Percentiles rank a stretch among this genome's conserved stretches.
Conservation (phyloP, 2,888 invertebrate genomes). For the Amaurobius ferox region DNA sequence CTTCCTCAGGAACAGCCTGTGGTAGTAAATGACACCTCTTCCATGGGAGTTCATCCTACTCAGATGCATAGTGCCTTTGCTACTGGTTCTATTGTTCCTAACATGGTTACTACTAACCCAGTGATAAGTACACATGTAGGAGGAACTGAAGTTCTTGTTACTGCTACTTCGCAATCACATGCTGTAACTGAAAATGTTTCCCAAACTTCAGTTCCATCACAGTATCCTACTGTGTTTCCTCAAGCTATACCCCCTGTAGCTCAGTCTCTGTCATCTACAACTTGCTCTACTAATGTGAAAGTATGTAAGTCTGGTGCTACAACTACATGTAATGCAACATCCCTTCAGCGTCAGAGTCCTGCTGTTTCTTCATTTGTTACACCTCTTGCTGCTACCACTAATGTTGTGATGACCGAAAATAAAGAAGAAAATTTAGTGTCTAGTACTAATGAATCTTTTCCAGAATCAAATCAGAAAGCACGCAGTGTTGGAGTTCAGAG, state of each 20-base stretch:
- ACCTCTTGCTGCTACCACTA: not conserved
- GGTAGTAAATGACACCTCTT: slow-evolving; percentile 70
- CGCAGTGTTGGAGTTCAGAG: slow-evolving; percentile 71
- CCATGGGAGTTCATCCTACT: slow-evolving; percentile 67
- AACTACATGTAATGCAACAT: slow-evolving; percentile 10
- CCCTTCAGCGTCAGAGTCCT: slow-evolving; percentile 21
- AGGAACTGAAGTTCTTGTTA: slow-evolving; percentile 65
- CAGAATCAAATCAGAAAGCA: slow-evolving; percentile 59
- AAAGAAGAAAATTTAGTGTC: slow-evolving; percentile 33
- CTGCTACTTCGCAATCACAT: slow-evolving; percentile 55
- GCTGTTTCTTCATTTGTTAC: slow-evolving; percentile 27
- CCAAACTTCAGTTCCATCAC: slow-evolving; percentile 27
- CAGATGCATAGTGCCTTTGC: slow-evolving; percentile 73
- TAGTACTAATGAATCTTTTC: slow-evolving; percentile 21
- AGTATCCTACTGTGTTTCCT: slow-evolving; percentile 50
- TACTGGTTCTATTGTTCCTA: slow-evolving; percentile 73
- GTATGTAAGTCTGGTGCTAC: slow-evolving; percentile 28
- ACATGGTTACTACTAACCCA: slow-evolving; percentile 68
- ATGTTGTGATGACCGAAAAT: not conserved
- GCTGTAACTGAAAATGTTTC: slow-evolving; percentile 27
- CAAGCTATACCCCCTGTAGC: slow-evolving; percentile 61
- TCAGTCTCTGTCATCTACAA: slow-evolving; percentile 63
- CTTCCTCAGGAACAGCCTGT: slow-evolving; percentile 72
- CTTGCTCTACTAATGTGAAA: slow-evolving; percentile 42
- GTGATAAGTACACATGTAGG: slow-evolving; percentile 69